phyloP scores from a whole-genome alignment of 2,888 invertebrate species.

The Dione juno region DNA sequence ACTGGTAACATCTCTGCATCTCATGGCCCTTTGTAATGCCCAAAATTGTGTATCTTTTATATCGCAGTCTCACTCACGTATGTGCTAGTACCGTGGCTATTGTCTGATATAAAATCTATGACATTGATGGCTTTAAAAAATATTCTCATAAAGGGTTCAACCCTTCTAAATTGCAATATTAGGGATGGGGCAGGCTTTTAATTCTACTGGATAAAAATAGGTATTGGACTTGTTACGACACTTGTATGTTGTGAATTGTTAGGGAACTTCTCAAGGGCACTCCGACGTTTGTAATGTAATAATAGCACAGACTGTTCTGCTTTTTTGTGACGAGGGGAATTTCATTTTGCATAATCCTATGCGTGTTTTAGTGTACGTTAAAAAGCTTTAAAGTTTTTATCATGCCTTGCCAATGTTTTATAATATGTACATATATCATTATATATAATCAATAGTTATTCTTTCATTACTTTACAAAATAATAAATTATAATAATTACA shows the following conservation, averaged over 20 bases:
- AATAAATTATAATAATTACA: slow-evolving; percentile 36
- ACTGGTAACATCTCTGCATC: slow-evolving; percentile 61
- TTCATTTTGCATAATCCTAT: slow-evolving; percentile 55
- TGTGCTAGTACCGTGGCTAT: slow-evolving; percentile 68
- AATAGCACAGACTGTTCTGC: slow-evolving; percentile 73
- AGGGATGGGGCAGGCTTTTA: slow-evolving; percentile 79
- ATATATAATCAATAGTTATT: too few relatives aligned
- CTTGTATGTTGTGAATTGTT: slow-evolving; percentile 74
- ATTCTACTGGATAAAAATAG: slow-evolving; percentile 80
- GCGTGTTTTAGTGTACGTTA: slow-evolving; percentile 46
- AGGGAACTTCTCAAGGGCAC: slow-evolving; percentile 80
- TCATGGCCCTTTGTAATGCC: slow-evolving; percentile 47
- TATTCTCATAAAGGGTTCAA: slow-evolving; percentile 79
- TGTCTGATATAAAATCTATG: slow-evolving; percentile 65
- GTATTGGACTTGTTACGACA: slow-evolving; percentile 80
- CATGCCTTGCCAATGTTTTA: slow-evolving; percentile 24
- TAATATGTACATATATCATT: slow-evolving; percentile 15
- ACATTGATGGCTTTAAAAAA: slow-evolving; percentile 66
- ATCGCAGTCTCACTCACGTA: slow-evolving; percentile 52
- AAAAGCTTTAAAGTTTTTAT: slow-evolving; percentile 35
- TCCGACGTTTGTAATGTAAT: slow-evolving; percentile 76
- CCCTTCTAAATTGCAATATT: slow-evolving; percentile 70
- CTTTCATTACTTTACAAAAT: too few relatives aligned
- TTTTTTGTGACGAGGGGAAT: slow-evolving; percentile 62
- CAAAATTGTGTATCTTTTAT: slow-evolving; percentile 45